Conservation (phyloP, 1,140 invertebrate genomes). For the Stegodyphus dumicola region DNA sequence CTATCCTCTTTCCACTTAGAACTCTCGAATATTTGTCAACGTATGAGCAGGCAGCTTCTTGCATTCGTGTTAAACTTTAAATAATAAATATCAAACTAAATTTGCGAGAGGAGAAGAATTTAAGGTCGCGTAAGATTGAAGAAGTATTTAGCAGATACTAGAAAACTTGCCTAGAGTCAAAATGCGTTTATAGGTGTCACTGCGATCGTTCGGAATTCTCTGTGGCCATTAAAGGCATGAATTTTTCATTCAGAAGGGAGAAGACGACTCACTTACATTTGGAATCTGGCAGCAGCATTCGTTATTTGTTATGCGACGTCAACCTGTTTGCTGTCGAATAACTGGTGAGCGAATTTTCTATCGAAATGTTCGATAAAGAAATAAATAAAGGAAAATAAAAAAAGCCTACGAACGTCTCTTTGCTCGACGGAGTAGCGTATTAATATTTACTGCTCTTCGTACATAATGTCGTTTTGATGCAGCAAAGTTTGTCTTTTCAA, state of each 20-base stretch:
- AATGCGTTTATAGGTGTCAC: slow-evolving; percentile 53
- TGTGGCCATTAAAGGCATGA: slow-evolving; percentile 42
- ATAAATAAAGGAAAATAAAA: slow-evolving; percentile 3
- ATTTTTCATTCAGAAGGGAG: background rate
- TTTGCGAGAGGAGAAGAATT: slow-evolving; percentile 25
- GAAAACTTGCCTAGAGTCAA: background rate
- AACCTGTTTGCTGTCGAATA: slow-evolving; percentile 54
- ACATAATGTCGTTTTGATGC: slow-evolving; percentile 10
- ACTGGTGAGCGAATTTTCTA: background rate
- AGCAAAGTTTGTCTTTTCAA: slow-evolving; percentile 36
- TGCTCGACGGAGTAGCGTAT: slow-evolving; percentile 31
- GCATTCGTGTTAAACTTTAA: slow-evolving; percentile 21
- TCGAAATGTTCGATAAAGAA: slow-evolving; percentile 45
- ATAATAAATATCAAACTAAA: slow-evolving; percentile 55
- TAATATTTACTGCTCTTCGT: slow-evolving; percentile 48
- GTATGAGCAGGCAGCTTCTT: background rate
- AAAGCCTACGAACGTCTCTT: background rate
- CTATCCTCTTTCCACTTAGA: slow-evolving; percentile 40
- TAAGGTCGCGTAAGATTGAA: background rate
- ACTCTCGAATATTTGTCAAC: no score
- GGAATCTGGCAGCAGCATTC: slow-evolving; percentile 24
- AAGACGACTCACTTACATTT: slow-evolving; percentile 43
- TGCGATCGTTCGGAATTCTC: slow-evolving; percentile 16
- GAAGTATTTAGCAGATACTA: slow-evolving; percentile 33
- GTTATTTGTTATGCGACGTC: slow-evolving; percentile 43